A percentile compares a stretch with the other conserved stretches of the same genome.
Evolutionary conservation across 2,888 invertebrate genomes (phyloP).

Genomic region (Melipona bicolor): DNA sequence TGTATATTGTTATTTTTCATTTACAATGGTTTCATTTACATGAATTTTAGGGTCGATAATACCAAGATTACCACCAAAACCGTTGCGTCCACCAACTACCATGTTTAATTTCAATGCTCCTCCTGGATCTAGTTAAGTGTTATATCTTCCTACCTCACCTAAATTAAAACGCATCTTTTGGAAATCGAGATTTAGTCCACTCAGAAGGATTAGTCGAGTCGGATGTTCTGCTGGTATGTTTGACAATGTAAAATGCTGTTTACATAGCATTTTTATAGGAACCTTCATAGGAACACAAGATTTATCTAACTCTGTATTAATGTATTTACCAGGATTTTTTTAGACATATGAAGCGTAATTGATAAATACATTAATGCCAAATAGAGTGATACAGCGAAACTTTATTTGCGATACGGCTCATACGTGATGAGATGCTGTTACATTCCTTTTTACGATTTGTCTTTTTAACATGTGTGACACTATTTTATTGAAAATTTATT

Average conservation of each 20-base stretch:
- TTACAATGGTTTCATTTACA: neutral
- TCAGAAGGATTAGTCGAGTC: conserved; percentile 62
- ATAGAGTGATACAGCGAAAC: conserved; percentile 32
- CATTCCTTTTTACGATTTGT: conserved; percentile 67
- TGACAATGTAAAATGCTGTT: conserved; percentile 34
- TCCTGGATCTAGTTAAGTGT: conserved; percentile 79
- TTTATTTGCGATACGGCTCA: conserved; percentile 44
- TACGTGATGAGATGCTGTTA: conserved; percentile 69
- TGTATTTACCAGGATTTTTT: conserved; percentile 31
- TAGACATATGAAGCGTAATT: neutral
- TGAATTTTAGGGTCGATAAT: conserved; percentile 79
- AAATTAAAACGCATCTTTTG: conserved; percentile 49
- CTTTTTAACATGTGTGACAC: conserved; percentile 52
- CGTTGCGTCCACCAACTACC: conserved; percentile 81
- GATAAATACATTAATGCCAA: conserved; percentile 36
- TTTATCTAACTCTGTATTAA: conserved; percentile 25
- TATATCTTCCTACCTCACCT: conserved; percentile 63
- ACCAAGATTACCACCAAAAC: conserved; percentile 82
- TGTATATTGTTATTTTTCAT: neutral
- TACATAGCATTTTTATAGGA: conserved; percentile 5
- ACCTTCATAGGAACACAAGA: conserved; percentile 1
- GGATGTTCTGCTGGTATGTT: conserved; percentile 30
- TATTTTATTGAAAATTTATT: conserved; percentile 72
- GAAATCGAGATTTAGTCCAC: conserved; percentile 71
- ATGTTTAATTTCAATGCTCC: conserved; percentile 83